Conservation (phyloP, 2,797 vertebrate genomes). For the Gobionotothen gibberifrons region DNA sequence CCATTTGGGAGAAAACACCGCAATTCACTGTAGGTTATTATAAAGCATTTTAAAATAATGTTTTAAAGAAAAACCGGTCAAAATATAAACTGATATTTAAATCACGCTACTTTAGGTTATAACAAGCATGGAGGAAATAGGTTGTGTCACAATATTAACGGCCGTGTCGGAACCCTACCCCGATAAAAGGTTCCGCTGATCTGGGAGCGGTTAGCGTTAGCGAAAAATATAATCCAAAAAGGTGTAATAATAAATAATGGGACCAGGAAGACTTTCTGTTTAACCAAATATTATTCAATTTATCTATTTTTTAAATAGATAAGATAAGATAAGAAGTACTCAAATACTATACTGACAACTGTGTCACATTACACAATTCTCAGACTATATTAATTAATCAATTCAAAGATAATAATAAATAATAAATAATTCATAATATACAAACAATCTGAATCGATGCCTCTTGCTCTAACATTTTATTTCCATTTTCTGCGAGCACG, state of each 20-base stretch:
- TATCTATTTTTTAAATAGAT: not conserved
- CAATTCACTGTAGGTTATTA: accelerated
- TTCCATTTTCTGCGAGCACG: no score
- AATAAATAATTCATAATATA: not conserved
- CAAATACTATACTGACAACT: not conserved
- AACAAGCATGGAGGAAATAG: constrained; percentile 16
- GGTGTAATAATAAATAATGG: not conserved
- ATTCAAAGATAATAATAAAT: not conserved
- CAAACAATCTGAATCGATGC: no score
- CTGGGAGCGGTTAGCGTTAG: no score
- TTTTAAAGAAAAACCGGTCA: not conserved
- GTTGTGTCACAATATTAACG: constrained; percentile 39
- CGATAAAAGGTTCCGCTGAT: constrained; percentile 33
- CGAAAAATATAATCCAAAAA: not conserved
- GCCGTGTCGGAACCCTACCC: constrained; percentile 8
- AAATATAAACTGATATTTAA: accelerated
- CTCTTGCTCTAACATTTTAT: not conserved
- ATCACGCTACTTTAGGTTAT: accelerated
- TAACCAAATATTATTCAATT: not conserved
- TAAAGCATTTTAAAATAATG: accelerated
- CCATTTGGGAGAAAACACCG: not conserved
- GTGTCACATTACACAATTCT: not conserved
- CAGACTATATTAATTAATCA: not conserved
- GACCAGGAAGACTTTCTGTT: not conserved
- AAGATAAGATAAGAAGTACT: no score